phyloP scores from a whole-genome alignment of 2,113 vertebrate species.

The Seriola quinqueradiata region DNA sequence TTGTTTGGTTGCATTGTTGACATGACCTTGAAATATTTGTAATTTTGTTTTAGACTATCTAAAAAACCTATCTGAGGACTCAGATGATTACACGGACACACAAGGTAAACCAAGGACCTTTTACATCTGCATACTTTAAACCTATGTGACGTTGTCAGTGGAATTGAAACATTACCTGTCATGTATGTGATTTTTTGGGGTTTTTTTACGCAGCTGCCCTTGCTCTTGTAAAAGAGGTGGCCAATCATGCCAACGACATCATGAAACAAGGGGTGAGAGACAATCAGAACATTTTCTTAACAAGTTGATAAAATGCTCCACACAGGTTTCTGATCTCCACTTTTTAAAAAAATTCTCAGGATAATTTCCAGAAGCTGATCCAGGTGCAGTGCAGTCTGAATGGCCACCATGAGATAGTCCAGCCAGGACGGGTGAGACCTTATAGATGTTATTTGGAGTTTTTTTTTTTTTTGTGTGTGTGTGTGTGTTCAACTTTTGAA shows the following conservation, averaged over 20 bases:
- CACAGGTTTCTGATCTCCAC: not conserved
- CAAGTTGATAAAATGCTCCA: not conserved
- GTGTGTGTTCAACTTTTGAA: not conserved
- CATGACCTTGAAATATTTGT: not conserved
- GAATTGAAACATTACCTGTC: not conserved
- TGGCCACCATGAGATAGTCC: conserved; percentile 95
- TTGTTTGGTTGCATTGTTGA: not conserved
- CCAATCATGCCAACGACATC: conserved; percentile 96
- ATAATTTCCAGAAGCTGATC: conserved; percentile 98
- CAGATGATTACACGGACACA: conserved; percentile 92
- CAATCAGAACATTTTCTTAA: not conserved
- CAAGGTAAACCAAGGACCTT: conserved; percentile 85
- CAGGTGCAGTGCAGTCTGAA: conserved; percentile 94
- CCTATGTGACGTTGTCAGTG: not conserved
- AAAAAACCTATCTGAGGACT: conserved; percentile 92
- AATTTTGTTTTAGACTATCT: conserved; percentile 90
- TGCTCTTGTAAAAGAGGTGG: conserved; percentile 93
- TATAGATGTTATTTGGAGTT: not conserved
- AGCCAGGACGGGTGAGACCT: conserved; percentile 91
- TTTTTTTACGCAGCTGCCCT: conserved; percentile 88
- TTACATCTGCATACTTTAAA: not conserved
- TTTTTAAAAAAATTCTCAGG: conserved; percentile 79
- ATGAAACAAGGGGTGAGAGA: conserved; percentile 95
- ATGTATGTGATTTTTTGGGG: not conserved
- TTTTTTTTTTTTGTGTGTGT: not conserved